These are phyloP conservation scores for Aviceda leuphotes DNA, from an alignment of 2,797 vertebrate species.

Conservation along the genomic window DNA sequence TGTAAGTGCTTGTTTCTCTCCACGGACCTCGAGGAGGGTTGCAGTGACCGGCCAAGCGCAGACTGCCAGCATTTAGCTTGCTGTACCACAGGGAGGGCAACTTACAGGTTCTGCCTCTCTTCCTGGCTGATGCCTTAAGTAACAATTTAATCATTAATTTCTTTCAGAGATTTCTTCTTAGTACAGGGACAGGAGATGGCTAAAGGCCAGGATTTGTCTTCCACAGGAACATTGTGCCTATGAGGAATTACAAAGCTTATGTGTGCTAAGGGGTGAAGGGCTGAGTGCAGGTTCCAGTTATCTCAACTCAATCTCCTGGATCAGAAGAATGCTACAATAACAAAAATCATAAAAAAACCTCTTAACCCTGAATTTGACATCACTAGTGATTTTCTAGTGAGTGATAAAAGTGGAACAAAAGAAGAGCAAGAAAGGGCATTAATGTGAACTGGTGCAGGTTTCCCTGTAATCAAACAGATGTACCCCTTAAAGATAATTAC, in stretches of 20 bases:
- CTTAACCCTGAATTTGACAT: neutral
- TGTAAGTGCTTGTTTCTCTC: neutral
- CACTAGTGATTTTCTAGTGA: neutral
- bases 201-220: neutral
- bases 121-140: neutral
- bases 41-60: neutral
- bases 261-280: neutral
- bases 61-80: neutral
- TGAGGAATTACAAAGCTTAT: neutral
- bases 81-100: accelerated
- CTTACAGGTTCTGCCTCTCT: neutral
- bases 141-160: neutral
- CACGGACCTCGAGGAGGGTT: neutral
- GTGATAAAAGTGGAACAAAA: neutral
- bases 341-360: neutral
- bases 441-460: neutral
- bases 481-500: neutral
- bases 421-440: neutral
- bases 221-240: neutral
- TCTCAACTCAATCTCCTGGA: neutral
- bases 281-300: neutral
- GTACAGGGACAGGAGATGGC: neutral
- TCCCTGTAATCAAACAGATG: neutral
- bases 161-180: neutral
- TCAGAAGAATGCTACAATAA: neutral